Conservation (phyloP, 2,113 vertebrate genomes). For the Hippocampus abdominalis region DNA sequence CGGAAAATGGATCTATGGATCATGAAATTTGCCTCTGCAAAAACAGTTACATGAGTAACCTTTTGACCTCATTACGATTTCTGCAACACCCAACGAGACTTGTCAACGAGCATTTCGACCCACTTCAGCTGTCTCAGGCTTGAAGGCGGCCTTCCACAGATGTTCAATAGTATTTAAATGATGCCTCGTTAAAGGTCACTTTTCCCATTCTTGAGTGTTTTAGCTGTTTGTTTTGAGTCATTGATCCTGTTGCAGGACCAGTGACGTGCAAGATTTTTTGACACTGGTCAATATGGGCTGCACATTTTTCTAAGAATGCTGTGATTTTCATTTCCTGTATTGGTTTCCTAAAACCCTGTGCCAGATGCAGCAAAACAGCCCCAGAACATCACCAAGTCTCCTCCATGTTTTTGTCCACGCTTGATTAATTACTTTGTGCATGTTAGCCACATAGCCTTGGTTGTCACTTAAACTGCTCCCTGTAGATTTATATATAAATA, state of each 20-base stretch:
- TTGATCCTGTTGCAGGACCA: neutral
- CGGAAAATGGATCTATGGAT: too few relatives aligned
- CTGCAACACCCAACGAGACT: neutral
- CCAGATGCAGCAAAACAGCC: neutral
- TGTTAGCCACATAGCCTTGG: neutral
- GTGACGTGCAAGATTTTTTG: neutral
- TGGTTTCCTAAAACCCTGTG: neutral
- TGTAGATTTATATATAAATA: conserved; percentile 8
- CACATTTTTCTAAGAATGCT: neutral
- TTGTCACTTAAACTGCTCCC: conserved; percentile 1
- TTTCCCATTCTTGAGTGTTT: neutral
- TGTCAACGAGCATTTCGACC: neutral
- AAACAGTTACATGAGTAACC: too few relatives aligned
- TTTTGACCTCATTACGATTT: too few relatives aligned
- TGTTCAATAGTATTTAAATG: neutral
- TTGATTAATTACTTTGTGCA: neutral
- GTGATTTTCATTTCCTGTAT: neutral
- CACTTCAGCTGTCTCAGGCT: neutral
- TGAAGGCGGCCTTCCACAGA: neutral
- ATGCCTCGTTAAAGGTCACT: neutral
- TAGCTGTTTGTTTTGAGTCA: neutral
- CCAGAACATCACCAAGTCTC: neutral
- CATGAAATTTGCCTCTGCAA: too few relatives aligned
- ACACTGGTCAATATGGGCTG: too few relatives aligned
- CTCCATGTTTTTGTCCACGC: neutral